These are phyloP conservation scores for Aradophagus sp. DNA, from an alignment of 1,140 invertebrate species.

Conservation along the genomic window DNA sequence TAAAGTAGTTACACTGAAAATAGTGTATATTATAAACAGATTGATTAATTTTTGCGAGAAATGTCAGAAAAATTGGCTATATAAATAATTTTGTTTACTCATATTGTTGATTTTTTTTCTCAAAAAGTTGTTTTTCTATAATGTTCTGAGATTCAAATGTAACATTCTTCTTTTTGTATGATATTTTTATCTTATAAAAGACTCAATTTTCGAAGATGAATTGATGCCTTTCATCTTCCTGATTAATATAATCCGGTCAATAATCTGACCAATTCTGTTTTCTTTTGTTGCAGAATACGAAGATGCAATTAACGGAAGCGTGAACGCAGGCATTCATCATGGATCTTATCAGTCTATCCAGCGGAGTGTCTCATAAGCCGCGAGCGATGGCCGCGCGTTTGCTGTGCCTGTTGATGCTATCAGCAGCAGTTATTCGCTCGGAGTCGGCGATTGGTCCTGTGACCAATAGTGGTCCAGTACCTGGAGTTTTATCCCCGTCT, in stretches of 20 bases:
- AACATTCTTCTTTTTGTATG: too few relatives aligned
- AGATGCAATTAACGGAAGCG: conserved; percentile 61
- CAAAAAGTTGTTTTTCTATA: too few relatives aligned
- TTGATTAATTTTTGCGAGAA: too few relatives aligned
- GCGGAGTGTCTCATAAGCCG: conserved; percentile 43
- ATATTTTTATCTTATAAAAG: too few relatives aligned
- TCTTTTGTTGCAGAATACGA: conserved; percentile 63
- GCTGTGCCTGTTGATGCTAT: conserved; percentile 46
- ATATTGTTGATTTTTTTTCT: too few relatives aligned
- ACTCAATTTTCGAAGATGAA: too few relatives aligned
- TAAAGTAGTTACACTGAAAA: too few relatives aligned
- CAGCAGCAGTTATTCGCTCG: conserved; percentile 32
- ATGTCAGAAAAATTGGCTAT: too few relatives aligned
- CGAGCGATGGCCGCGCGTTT: conserved; percentile 52
- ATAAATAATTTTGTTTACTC: too few relatives aligned
- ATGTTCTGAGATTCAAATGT: too few relatives aligned
- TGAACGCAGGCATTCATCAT: conserved; percentile 58
- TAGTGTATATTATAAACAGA: too few relatives aligned
- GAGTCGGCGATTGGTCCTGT: conserved; percentile 64
- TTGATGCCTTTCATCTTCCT: too few relatives aligned
- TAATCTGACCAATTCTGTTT: not conserved
- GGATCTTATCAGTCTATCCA: conserved; percentile 56
- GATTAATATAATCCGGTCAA: not conserved
- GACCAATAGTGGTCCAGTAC: conserved; percentile 51
- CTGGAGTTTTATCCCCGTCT: conserved; percentile 56